Conservation (phyloP, 2,113 vertebrate genomes). For the Spea bombifrons region DNA sequence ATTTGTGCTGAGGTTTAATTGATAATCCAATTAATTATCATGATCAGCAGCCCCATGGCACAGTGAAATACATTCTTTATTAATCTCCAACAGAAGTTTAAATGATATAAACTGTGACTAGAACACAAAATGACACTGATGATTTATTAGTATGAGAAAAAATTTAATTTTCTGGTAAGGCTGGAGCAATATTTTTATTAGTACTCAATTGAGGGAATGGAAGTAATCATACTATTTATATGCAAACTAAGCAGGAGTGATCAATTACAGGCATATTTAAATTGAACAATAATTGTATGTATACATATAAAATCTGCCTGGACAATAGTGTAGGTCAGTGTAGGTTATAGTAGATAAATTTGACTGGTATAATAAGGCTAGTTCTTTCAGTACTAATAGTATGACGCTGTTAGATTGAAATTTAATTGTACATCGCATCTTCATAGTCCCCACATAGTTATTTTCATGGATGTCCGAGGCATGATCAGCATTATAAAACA, state of each 20-base stretch:
- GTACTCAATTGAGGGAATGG: neutral
- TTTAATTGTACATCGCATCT: too few relatives aligned
- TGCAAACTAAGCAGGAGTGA: neutral
- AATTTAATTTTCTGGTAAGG: neutral
- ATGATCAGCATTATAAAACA: too few relatives aligned
- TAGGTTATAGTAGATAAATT: too few relatives aligned
- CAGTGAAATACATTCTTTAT: slow-evolving; percentile 52
- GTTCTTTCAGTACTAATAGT: too few relatives aligned
- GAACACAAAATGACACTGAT: slow-evolving; percentile 21
- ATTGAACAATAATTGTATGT: neutral
- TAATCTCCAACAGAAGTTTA: slow-evolving; percentile 45
- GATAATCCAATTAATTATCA: slow-evolving; percentile 58
- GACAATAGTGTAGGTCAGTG: too few relatives aligned
- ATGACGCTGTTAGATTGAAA: too few relatives aligned
- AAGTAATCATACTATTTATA: neutral
- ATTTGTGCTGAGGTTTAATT: slow-evolving; percentile 56
- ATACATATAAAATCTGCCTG: too few relatives aligned
- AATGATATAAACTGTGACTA: slow-evolving; percentile 48
- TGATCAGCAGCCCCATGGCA: slow-evolving; percentile 57
- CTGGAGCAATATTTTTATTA: neutral
- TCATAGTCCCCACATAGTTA: too few relatives aligned
- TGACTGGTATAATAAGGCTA: too few relatives aligned
- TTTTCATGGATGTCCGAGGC: too few relatives aligned
- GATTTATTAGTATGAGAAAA: slow-evolving; percentile 24
- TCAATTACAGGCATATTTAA: neutral